Base-by-base conservation (phyloP, 2,797 vertebrate genomes). In the Amphiprion clarkii region DNA sequence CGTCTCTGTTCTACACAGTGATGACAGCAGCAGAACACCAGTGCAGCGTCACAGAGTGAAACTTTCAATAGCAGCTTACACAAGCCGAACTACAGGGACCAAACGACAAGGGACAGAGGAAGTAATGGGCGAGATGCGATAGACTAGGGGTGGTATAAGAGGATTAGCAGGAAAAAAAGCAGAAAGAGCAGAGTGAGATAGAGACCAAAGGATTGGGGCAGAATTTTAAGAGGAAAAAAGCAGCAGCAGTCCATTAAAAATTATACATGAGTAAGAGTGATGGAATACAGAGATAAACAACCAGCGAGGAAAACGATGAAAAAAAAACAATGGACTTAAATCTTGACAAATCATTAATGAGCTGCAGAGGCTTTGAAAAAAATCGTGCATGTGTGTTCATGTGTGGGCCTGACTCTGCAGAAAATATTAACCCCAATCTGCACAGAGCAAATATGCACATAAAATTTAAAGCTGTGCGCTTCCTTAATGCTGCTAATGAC, bases 151-250 rank as follows among this genome's bases (percentile, higher is more conserved):
- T 1, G 7, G 67, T 56, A 59, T 84, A 81, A 85, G 76, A 86
- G 76, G 79, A 86, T 90, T 85, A 88, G 68, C 9, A n/a, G 55
- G 81, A 73, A 58, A 72, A 76, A 67, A 19, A 46, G 23, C 23
- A 63, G 53, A 76, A 68, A 76, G 58, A 78, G 59, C 21, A 71
- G 73, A 83, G 70, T 53, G 21, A 83, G 77, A 79, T 29, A 11
- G 42, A 78, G 62, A 79, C 49, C 21, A 31, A 55, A 59, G 27
- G 46, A 53, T 55, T 5, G 5, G 13, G 39, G 2, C 19, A 44
- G 65, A 71, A 77, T 79, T 65, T 72, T 59, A 73, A 82, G 65
- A 76, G 42, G 23, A 52, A 29, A 69, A 65, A 73, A 19, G 36
- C 9, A 36, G 51, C 11, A 40, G 51, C 3, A 74, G 31, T 31